Percentiles rank a stretch among this genome's conserved stretches.
Conservation (phyloP, 2,888 invertebrate species). For the Osmoderma eremita region DNA sequence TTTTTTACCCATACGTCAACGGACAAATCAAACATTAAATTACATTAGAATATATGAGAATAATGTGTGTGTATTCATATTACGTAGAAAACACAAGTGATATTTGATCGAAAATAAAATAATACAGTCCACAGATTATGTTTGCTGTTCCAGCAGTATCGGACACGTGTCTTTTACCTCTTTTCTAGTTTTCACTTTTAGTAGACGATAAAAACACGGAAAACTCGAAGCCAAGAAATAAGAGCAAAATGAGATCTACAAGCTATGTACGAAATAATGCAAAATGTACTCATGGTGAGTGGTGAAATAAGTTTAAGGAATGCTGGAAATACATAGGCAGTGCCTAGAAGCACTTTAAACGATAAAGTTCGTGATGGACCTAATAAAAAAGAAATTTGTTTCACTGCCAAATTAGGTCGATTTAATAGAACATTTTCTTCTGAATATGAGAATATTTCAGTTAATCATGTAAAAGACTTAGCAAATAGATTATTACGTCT, state of each 20-base stretch:
- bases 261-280: neutral
- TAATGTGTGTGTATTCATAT: too few relatives aligned
- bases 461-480: too few relatives aligned
- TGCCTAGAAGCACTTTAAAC: slow-evolving; percentile 11
- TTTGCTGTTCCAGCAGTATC: neutral
- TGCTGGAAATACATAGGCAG: neutral
- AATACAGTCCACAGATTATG: too few relatives aligned
- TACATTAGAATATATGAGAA: too few relatives aligned
- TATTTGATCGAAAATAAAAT: too few relatives aligned
- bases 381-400: neutral
- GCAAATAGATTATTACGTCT: neutral
- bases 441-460: too few relatives aligned
- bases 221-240: neutral
- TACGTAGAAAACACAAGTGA: too few relatives aligned
- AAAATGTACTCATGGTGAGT: slow-evolving; percentile 2
- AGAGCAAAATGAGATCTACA: slow-evolving; percentile 4
- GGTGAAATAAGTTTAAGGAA: slow-evolving; percentile 6
- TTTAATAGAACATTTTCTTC: slow-evolving; percentile 3
- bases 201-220: neutral
- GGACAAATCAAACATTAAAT: too few relatives aligned
- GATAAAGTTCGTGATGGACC: neutral
- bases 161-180: neutral
- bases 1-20: too few relatives aligned
- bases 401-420: slow-evolving; percentile 1
- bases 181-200: neutral